phyloP scores from a whole-genome alignment of 2,113 vertebrate species.

The Salminus brasiliensis region DNA sequence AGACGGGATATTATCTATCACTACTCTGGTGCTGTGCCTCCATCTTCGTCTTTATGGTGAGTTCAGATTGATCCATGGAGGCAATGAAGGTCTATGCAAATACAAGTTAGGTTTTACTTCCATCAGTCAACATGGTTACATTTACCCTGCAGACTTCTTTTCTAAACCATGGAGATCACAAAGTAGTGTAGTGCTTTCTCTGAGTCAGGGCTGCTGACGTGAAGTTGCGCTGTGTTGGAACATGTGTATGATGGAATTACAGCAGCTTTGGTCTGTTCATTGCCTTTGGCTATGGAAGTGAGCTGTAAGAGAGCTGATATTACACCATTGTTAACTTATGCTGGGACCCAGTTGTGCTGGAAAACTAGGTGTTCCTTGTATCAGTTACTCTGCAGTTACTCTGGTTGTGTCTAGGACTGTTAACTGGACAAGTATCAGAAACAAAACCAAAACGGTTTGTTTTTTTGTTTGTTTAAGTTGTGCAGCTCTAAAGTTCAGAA shows the following conservation, averaged over 20 bases:
- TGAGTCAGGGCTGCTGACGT: background rate
- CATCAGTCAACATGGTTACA: background rate
- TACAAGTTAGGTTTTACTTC: background rate
- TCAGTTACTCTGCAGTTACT: no score
- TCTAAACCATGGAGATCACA: background rate
- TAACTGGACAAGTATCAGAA: no score
- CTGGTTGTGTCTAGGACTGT: no score
- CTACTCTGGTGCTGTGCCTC: slow-evolving; percentile 87
- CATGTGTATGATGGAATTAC: background rate
- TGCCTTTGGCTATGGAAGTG: background rate
- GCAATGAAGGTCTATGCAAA: background rate
- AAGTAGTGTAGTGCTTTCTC: background rate
- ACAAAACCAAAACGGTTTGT: no score
- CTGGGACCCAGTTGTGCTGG: no score
- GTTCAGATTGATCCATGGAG: slow-evolving; percentile 2
- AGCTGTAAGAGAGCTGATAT: background rate
- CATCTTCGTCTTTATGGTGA: slow-evolving; percentile 87
- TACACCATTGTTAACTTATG: background rate
- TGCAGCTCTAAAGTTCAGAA: no score
- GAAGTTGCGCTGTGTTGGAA: background rate
- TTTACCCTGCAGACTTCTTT: no score
- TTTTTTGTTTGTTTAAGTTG: no score
- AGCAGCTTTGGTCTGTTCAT: background rate
- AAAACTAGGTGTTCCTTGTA: no score
- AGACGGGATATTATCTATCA: slow-evolving; percentile 82